Evolutionary conservation across 2,797 vertebrate genomes (phyloP), one percentile per base, ranked within the genome.

Genomic region (Chelon auratus): DNA sequence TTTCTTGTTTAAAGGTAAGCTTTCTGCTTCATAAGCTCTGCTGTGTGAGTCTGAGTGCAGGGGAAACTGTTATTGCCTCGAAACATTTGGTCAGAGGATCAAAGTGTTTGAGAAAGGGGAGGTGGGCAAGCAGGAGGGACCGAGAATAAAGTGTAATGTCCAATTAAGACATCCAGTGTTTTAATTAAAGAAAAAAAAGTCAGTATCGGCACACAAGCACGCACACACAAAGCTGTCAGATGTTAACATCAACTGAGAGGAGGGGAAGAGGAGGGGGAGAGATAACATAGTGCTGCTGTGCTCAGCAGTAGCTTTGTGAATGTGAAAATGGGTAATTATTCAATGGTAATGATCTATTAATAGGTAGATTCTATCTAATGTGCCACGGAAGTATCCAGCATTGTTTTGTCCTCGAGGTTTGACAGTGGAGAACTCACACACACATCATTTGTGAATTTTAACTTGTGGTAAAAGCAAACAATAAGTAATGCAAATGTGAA

Each of bases 331-430:
- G 87, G 77, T 87, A 85, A 93, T 94, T 90, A 91, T 85, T 88
- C 80, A 80, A 86, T 73, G 64, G 65, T 93, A 92, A 93, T 90
- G 87, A 89, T 90, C 90, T 89, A 83, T 91, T 91, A 91, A 84
- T 87, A 87, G 80, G 83, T 89, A 85, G 73, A 68, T 75, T 76
- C 78, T 83, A 76, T 91, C 64, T 75, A 85, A 86, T 76, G 75
- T 65, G 60, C 53, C 68, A 50, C 68, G 56, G 71, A 87, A 75
- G 74, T 42, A 81, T 78, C 56, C 75, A 69, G 78, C 62, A 62
- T 60, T 53, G 33, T 74, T 52, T 50, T 59, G 82, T 80, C 64
- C 60, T 78, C 84, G 74, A 51, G 68, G 80, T 84, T 56, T 73
- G 59, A 65, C 62, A 57, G 72, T n/a, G 24, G 48, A 77, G 62